These are phyloP conservation scores for Lasioglossum vierecki DNA, from an alignment of 2,888 invertebrate species.

Conservation along the genomic window DNA sequence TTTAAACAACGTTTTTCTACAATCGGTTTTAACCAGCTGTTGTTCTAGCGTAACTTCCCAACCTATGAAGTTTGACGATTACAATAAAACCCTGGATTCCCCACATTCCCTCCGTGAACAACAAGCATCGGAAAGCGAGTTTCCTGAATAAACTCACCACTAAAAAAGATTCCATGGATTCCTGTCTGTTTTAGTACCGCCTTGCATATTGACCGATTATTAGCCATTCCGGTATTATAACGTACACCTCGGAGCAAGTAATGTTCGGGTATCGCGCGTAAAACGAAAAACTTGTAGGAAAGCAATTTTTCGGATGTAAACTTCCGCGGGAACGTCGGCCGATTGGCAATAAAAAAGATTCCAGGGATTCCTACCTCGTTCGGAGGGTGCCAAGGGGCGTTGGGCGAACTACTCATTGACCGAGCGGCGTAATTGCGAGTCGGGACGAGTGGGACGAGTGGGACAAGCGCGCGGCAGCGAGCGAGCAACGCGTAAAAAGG, in stretches of 20 bases:
- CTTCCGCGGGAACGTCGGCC: not conserved
- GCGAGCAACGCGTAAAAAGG: constrained; percentile 6
- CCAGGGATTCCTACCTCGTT: not conserved
- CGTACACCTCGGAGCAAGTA: not conserved
- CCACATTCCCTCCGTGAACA: not conserved
- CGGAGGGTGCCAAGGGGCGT: not conserved
- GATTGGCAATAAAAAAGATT: constrained; percentile 6
- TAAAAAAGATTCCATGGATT: not conserved
- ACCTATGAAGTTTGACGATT: not conserved
- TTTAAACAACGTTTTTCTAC: not conserved
- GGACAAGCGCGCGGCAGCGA: not conserved
- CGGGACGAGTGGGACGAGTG: not conserved
- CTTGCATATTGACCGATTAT: not conserved
- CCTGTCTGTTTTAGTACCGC: not conserved
- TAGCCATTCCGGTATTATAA: not conserved
- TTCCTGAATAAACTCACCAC: not conserved
- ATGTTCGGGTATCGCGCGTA: not conserved
- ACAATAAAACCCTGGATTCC: not conserved
- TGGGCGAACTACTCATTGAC: not conserved
- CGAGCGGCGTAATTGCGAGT: constrained; percentile 1
- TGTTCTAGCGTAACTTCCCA: not conserved
- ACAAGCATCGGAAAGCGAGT: not conserved
- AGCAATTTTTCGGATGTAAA: not conserved
- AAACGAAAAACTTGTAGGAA: not conserved
- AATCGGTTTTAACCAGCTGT: not conserved